A percentile compares a stretch with the other conserved stretches of the same genome.
Evolutionary conservation across 2,888 invertebrate genomes (phyloP).

Genomic region (Polydesmus complanatus): DNA sequence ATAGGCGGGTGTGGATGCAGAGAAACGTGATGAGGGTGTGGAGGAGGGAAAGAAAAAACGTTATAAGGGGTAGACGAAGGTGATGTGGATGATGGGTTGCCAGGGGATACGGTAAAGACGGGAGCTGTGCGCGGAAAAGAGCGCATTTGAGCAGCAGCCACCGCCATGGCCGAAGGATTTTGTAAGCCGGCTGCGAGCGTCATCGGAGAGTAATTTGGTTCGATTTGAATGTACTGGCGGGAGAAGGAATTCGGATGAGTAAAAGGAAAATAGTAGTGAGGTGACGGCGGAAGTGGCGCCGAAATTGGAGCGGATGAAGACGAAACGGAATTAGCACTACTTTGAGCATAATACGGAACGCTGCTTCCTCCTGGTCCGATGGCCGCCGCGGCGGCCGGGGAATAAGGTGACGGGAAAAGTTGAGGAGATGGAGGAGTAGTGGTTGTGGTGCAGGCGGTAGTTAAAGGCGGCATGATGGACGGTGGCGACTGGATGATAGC

Average conservation of each 20-base stretch:
- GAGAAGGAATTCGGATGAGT: background rate
- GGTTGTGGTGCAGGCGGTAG: background rate
- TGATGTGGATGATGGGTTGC: slow-evolving; percentile 3
- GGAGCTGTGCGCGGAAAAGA: background rate
- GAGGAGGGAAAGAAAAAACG: background rate
- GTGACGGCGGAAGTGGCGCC: background rate
- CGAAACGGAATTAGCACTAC: background rate
- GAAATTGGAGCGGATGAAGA: background rate
- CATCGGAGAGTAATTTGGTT: background rate
- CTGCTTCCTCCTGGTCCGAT: too few relatives aligned
- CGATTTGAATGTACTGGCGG: slow-evolving; percentile 6
- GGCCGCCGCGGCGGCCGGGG: too few relatives aligned
- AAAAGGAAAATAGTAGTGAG: background rate
- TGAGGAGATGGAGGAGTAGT: background rate
- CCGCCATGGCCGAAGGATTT: background rate
- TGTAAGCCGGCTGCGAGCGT: background rate
- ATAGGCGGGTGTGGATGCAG: background rate
- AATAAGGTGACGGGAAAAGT: slow-evolving; percentile 4
- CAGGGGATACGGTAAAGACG: background rate
- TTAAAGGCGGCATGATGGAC: background rate
- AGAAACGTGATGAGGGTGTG: background rate
- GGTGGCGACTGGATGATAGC: background rate
- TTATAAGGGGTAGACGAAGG: background rate
- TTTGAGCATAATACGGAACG: background rate
- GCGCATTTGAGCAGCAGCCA: background rate